Evolutionary conservation across 1,140 invertebrate genomes (phyloP), one percentile per base, ranked within the genome.

Genomic region (Chironomus striatipennis): DNA sequence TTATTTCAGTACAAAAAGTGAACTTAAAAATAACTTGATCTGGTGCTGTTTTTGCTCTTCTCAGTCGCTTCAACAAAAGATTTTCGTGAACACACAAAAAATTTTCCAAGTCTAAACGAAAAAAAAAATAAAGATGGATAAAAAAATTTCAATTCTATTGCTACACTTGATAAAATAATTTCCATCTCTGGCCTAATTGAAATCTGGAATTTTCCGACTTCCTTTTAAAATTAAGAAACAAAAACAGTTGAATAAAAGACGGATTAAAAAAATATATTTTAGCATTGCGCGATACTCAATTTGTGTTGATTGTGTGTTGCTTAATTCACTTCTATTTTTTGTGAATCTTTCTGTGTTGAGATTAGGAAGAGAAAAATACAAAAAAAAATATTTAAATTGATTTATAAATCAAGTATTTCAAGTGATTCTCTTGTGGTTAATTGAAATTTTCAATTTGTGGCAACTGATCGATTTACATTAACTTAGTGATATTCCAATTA

Each of bases 1-100:
- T 34, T 34, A 2, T 34, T 34, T 34, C 24, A 34, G 24, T 34
- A 34, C 24, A 70, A 70, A 70, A 70, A 70, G 18, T 20, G 9
- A 70, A 70, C 65, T 70, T 70, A 70, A 70, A 70, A 70, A 70
- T 70, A 70, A 70, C 65, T 70, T 17, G 65, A 70, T 70, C 65
- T 70, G 65, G 65, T 70, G 65, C 65, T 70, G 65, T 70, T 70
- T 70, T 70, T 70, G n/a, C 65, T 18, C n/a, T 8, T 20, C 20
- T 70, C 65, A 70, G 65, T 70, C 20, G 65, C 17, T 70, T 70
- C 65, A 70, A 70, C 65, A 70, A 70, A 70, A 70, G 65, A 70
- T 70, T 70, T 70, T 70, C 65, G 65, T 70, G 17, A 70, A 70
- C 65, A 70, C 65, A 20, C 65, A 70, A 18, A 70, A 70, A 70